phyloP scores from a whole-genome alignment of 2,113 vertebrate genomes.

The Oreochromis aureus region DNA sequence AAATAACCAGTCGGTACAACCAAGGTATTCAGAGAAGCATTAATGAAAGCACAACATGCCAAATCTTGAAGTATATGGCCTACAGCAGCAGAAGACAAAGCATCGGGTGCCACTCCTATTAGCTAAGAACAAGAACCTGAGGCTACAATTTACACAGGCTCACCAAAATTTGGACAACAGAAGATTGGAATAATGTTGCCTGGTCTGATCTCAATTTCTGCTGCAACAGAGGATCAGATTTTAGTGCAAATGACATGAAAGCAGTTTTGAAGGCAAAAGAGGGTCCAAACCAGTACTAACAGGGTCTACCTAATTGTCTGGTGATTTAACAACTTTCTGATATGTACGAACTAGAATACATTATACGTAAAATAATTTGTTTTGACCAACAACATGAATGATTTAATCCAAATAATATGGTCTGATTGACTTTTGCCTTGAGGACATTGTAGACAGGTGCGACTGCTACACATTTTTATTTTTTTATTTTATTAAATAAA shows the following conservation, averaged over 20 bases:
- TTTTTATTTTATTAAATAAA: background rate
- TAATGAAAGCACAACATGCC: background rate
- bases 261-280: background rate
- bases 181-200: background rate
- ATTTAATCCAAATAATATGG: background rate
- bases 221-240: background rate
- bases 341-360: background rate
- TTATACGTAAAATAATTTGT: background rate
- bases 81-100: background rate
- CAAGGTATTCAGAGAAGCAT: background rate
- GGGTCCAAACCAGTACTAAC: background rate
- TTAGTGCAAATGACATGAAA: background rate
- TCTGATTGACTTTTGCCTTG: background rate
- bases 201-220: background rate
- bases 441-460: background rate
- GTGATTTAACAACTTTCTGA: background rate
- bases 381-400: background rate
- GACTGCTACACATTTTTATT: background rate
- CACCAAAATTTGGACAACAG: background rate
- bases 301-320: background rate
- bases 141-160: background rate
- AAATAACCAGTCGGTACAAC: background rate
- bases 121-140: background rate
- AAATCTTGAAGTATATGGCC: background rate
- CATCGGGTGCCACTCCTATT: background rate